A percentile compares a stretch with the other conserved stretches of the same genome.
Evolutionary conservation across 2,888 invertebrate species (phyloP).

Genomic region (Caenorhabditis sp.): DNA sequence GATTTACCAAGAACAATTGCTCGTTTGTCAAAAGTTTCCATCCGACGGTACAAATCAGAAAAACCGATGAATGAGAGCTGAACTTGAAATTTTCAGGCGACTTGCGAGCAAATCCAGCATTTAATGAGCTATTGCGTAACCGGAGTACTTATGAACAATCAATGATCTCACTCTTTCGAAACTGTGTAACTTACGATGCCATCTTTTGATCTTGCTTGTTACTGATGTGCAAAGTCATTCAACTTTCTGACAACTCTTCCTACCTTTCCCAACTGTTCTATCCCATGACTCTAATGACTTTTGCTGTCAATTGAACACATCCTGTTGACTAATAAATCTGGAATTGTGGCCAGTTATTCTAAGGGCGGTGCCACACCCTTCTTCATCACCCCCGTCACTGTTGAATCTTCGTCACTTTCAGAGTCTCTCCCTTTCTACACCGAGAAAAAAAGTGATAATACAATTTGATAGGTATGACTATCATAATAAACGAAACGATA

Average conservation of each 20-base stretch:
- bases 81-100: constrained; percentile 55
- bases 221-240: constrained; percentile 25
- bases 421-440: constrained; percentile 28
- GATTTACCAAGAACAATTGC: constrained; percentile 61
- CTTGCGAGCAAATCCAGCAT: constrained; percentile 59
- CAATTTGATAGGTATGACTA: constrained; percentile 55
- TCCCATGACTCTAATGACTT: constrained; percentile 34
- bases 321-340: constrained; percentile 46
- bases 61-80: background rate
- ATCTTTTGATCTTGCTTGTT: constrained; percentile 42
- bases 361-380: constrained; percentile 36
- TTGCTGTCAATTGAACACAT: background rate
- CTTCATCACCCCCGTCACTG: constrained; percentile 18
- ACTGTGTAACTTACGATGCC: constrained; percentile 47
- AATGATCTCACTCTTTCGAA: constrained; percentile 26
- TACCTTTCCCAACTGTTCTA: constrained; percentile 26
- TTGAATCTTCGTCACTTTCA: constrained; percentile 43
- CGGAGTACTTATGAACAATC: constrained; percentile 27
- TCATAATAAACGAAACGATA: constrained; percentile 56
- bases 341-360: constrained; percentile 30
- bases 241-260: constrained; percentile 29
- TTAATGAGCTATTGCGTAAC: constrained; percentile 55
- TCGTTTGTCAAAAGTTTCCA: constrained; percentile 56
- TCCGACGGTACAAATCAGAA: constrained; percentile 43
- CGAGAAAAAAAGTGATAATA: constrained; percentile 54